Percentiles rank a stretch among this genome's conserved stretches.
Conservation (phyloP, 2,797 vertebrate genomes). For the Protosalanx chinensis region DNA sequence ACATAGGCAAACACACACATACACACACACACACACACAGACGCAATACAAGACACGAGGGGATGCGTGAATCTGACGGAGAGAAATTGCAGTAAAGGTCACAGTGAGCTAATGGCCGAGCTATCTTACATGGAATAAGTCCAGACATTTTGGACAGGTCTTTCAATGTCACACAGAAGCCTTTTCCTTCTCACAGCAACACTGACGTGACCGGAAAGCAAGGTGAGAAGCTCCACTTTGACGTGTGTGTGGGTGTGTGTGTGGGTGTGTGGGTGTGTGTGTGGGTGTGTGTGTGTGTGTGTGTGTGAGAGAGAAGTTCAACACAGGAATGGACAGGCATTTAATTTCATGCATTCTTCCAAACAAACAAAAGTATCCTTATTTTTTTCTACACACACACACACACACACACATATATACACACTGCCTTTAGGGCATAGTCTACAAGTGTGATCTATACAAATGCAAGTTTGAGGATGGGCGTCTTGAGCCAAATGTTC, state of each 20-base stretch:
- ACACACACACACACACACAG: constrained; percentile 30
- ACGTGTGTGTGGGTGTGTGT: constrained; percentile 7
- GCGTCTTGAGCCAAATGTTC: constrained; percentile 35
- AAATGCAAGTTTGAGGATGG: constrained; percentile 35
- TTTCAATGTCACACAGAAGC: constrained; percentile 56
- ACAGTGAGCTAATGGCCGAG: constrained; percentile 69
- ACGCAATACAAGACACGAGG: constrained; percentile 13
- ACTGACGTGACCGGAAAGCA: constrained; percentile 63
- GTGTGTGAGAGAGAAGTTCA: constrained; percentile 20
- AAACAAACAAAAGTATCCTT: constrained; percentile 4
- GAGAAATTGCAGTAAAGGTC: constrained; percentile 72
- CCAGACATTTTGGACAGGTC: constrained; percentile 69
- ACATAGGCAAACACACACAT: constrained; percentile 33
- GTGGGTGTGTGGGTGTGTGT: constrained; percentile 8
- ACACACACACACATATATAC: constrained; percentile 16
- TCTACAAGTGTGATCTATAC: constrained; percentile 24
- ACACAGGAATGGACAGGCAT: constrained; percentile 16
- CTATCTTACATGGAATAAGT: constrained; percentile 69
- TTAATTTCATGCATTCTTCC: constrained; percentile 29
- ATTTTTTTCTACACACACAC: constrained; percentile 25
- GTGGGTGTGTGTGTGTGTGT: not conserved
- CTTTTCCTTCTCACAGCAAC: constrained; percentile 40
- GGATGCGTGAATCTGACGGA: constrained; percentile 55
- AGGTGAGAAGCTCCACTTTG: constrained; percentile 23
- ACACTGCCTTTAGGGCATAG: constrained; percentile 20